Conservation (phyloP, 2,888 invertebrate species). For the Drosophila kokeensis region DNA sequence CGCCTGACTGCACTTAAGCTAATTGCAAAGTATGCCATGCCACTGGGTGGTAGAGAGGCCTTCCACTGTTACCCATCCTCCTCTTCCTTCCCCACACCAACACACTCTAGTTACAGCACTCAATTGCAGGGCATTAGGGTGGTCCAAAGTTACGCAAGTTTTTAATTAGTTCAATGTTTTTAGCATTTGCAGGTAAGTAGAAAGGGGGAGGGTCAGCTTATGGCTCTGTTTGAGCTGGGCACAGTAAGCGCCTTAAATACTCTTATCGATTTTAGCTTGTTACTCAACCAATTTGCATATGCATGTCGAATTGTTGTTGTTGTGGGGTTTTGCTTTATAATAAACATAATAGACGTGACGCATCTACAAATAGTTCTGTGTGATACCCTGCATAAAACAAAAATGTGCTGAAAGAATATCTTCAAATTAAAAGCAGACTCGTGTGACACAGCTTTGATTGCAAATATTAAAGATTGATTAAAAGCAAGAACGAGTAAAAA, state of each 20-base stretch:
- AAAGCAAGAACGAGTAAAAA: neutral
- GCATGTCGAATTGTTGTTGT: conserved; percentile 8
- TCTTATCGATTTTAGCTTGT: conserved; percentile 44
- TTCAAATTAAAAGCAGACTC: neutral
- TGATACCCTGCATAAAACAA: conserved; percentile 7
- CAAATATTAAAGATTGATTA: neutral
- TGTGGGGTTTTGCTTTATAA: conserved; percentile 13
- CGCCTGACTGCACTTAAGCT: conserved; percentile 56
- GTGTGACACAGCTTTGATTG: neutral
- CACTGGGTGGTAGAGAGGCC: conserved; percentile 17
- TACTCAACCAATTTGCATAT: conserved; percentile 43
- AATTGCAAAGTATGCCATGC: conserved; percentile 59
- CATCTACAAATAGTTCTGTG: conserved; percentile 11
- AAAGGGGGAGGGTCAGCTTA: neutral
- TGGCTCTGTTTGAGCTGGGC: neutral
- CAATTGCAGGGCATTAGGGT: conserved; percentile 3
- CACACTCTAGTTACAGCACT: neutral
- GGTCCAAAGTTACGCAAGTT: conserved; percentile 59
- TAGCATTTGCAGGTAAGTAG: neutral
- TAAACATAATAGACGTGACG: conserved; percentile 49
- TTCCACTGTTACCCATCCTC: neutral
- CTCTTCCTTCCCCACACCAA: neutral
- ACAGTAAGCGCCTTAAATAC: conserved; percentile 40
- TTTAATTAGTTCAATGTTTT: conserved; percentile 69
- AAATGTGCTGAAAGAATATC: neutral